Conservation (phyloP, 2,888 invertebrate genomes). For the Drosophila maculinotata region DNA sequence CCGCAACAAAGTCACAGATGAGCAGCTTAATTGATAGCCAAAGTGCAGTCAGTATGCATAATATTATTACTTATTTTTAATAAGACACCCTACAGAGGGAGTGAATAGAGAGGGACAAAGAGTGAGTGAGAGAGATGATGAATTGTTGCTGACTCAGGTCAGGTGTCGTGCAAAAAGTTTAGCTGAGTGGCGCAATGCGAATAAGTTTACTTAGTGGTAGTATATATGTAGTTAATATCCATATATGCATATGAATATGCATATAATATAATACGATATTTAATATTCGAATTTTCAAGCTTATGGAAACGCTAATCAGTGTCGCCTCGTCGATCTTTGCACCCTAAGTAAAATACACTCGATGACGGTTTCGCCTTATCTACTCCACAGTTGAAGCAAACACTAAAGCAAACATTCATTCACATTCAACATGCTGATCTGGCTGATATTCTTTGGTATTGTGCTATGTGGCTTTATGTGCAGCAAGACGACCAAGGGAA, state of each 20-base stretch:
- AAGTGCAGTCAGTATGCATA: not conserved
- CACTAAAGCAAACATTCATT: not conserved
- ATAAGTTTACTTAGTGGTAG: too few relatives aligned
- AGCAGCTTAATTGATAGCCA: slow-evolving; percentile 7
- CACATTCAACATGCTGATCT: slow-evolving; percentile 50
- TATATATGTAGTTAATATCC: too few relatives aligned
- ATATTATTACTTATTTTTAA: too few relatives aligned
- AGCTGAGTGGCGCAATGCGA: slow-evolving; percentile 36
- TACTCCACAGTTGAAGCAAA: slow-evolving; percentile 20
- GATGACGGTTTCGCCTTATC: too few relatives aligned
- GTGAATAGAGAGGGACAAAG: not conserved
- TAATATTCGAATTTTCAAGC: too few relatives aligned
- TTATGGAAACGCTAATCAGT: too few relatives aligned
- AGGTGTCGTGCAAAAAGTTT: too few relatives aligned
- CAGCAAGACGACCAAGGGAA: slow-evolving; percentile 83
- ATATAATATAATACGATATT: too few relatives aligned
- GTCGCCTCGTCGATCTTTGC: too few relatives aligned
- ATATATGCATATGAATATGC: too few relatives aligned
- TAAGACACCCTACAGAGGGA: too few relatives aligned
- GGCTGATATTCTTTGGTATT: slow-evolving; percentile 57
- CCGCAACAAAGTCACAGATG: not conserved
- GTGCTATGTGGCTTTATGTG: slow-evolving; percentile 80
- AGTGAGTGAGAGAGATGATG: not conserved
- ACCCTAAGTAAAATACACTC: too few relatives aligned
- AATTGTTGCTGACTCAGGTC: slow-evolving; percentile 60